phyloP scores from a whole-genome alignment of 2,888 invertebrate genomes.

The Seira musarum region DNA sequence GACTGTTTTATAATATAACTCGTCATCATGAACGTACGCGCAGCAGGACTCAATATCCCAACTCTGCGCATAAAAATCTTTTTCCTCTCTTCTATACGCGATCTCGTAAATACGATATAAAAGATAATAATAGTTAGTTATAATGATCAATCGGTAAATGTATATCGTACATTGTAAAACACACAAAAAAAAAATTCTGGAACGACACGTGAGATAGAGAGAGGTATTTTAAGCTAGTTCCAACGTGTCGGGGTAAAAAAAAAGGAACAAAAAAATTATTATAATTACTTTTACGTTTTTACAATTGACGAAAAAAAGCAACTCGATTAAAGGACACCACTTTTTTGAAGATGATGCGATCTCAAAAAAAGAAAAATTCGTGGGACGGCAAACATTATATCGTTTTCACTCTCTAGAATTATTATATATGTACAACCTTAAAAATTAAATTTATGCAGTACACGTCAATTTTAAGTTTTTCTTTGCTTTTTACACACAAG shows the following conservation, averaged over 20 bases:
- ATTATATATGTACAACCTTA: no score
- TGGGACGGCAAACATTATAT: slow-evolving; percentile 70
- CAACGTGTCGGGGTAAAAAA: no score
- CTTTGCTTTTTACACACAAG: background rate
- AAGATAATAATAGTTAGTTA: slow-evolving; percentile 26
- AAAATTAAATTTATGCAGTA: background rate
- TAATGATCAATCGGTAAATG: slow-evolving; percentile 61
- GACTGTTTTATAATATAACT: no score
- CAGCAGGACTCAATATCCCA: no score
- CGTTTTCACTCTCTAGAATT: slow-evolving; percentile 43
- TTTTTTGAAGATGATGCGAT: no score
- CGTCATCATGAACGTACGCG: no score
- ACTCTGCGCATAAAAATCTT: background rate
- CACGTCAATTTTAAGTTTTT: no score
- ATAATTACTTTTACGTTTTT: no score
- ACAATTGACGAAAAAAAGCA: no score
- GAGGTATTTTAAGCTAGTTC: background rate
- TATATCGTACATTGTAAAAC: no score
- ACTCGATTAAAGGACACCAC: slow-evolving; percentile 22
- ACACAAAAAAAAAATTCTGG: slow-evolving; percentile 37
- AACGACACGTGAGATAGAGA: background rate
- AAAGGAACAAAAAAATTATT: no score
- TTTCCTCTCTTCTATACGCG: slow-evolving; percentile 13
- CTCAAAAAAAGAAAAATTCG: slow-evolving; percentile 44
- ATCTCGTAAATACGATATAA: slow-evolving; percentile 56